phyloP scores from a whole-genome alignment of 2,797 vertebrate species.

The Sebastes variabilis region DNA sequence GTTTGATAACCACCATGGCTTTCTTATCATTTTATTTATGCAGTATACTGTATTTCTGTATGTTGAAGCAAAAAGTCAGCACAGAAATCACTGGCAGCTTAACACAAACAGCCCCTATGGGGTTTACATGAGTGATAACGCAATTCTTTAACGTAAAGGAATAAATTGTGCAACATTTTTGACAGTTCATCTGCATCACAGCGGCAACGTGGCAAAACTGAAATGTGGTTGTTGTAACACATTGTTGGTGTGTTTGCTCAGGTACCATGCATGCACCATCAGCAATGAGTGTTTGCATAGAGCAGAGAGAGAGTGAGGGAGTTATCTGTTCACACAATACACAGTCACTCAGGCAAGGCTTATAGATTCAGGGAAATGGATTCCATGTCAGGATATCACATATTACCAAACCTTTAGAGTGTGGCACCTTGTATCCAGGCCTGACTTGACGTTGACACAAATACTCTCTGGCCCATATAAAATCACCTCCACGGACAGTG shows the following conservation, averaged over 20 bases:
- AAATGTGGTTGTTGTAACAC: slow-evolving; percentile 70
- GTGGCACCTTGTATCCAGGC: slow-evolving; percentile 67
- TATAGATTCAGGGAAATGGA: slow-evolving; percentile 77
- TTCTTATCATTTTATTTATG: not conserved
- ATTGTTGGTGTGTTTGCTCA: slow-evolving; percentile 73
- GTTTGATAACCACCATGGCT: not conserved
- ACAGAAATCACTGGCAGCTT: slow-evolving; percentile 16
- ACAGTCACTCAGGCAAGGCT: slow-evolving; percentile 75
- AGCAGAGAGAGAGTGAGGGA: slow-evolving; percentile 37
- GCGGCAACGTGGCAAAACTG: slow-evolving; percentile 67
- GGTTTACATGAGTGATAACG: slow-evolving; percentile 52
- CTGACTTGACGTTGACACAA: slow-evolving; percentile 68
- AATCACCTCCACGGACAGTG: slow-evolving; percentile 62
- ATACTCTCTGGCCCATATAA: slow-evolving; percentile 62
- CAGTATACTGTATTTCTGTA: not conserved
- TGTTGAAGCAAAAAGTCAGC: not conserved
- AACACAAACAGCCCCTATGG: not conserved
- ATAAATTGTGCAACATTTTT: slow-evolving; percentile 65
- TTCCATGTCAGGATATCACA: slow-evolving; percentile 77
- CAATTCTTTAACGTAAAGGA: slow-evolving; percentile 59
- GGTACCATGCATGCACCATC: slow-evolving; percentile 69
- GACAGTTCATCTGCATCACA: slow-evolving; percentile 75
- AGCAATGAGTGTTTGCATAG: slow-evolving; percentile 63
- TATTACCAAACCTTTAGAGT: slow-evolving; percentile 70
- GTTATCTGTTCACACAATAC: slow-evolving; percentile 75